Evolutionary conservation across 23 tunicate genomes (phyloP), one percentile per base, ranked within the genome.

Genomic region (Phallusia fumigata): DNA sequence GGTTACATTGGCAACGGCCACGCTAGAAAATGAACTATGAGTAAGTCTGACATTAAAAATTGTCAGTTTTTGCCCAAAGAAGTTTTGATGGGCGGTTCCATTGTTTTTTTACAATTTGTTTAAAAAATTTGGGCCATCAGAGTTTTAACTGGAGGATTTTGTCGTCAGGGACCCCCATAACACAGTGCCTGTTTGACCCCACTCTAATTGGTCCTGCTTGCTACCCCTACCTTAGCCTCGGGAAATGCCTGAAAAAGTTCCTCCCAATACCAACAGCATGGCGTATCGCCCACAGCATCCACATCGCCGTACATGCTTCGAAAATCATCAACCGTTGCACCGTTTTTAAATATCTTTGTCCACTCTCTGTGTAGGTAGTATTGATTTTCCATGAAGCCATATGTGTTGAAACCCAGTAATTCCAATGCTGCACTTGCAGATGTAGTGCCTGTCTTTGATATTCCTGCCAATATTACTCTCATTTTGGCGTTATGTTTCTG

Each of bases 201-300:
- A n/a, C n/a, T n/a, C n/a, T n/a, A n/a, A n/a, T n/a, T n/a, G n/a
- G n/a, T n/a, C n/a, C n/a, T n/a, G n/a, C n/a, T n/a, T n/a, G n/a
- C n/a, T n/a, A n/a, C n/a, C n/a, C n/a, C n/a, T 40, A 40, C 47
- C 47, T 40, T 40, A 10, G 47, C 30, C 6, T 78, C 81, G 8
- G 81, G 81, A 78, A 78, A 78, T 13, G 32, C 81, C 32, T 78
- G 81, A 18, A 3, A n/a, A n/a, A 78, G 36, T 78, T 78, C 81
- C 36, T 78, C 81, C 81, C 81, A 78, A 40, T 34, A 78, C 6
- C 3, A 78, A 44, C 24, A 35, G 8, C 24, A 51, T 19, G 81
- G 81, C 13, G 31, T n/a, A 52, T 78, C 81, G 8, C 18, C 58
- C 3, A 78, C 64, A 11, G 64, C 81, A 6, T 78, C 81, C 53